These are phyloP conservation scores for Phortica variegata DNA, from an alignment of 1,140 invertebrate species.

Conservation along the genomic window DNA sequence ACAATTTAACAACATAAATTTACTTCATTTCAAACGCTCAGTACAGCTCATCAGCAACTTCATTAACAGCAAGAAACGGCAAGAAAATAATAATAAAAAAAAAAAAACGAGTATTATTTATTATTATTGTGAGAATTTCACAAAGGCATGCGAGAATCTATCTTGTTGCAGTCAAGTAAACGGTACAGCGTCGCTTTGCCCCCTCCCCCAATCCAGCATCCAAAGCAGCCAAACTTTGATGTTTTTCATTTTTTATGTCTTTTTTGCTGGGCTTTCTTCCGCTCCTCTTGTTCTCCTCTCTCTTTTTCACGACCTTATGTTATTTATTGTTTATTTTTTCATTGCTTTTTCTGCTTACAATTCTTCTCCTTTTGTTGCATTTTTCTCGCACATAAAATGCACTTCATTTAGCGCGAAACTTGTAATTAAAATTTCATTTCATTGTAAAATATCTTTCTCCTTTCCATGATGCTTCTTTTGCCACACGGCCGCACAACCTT, in stretches of 20 bases:
- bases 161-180: constrained; percentile 17
- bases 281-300: not conserved
- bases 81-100: constrained; percentile 50
- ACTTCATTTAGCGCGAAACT: too few relatives aligned
- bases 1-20: too few relatives aligned
- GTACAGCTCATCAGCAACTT: constrained; percentile 35
- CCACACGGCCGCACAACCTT: too few relatives aligned
- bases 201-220: not conserved
- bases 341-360: too few relatives aligned
- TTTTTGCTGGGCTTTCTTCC: constrained; percentile 2
- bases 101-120: constrained; percentile 54
- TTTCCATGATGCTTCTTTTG: too few relatives aligned
- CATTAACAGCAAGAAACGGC: constrained; percentile 29
- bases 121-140: constrained; percentile 55
- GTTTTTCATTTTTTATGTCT: constrained; percentile 9
- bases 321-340: too few relatives aligned
- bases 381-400: constrained; percentile 4
- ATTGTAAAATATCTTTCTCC: not conserved
- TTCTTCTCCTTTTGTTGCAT: constrained; percentile 5
- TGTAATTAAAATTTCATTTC: constrained; percentile 31
- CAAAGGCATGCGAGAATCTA: constrained; percentile 55
- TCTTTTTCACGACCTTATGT: not conserved
- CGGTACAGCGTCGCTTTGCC: constrained; percentile 6
- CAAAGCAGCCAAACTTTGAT: constrained; percentile 14
- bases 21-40: too few relatives aligned